Evolutionary conservation across 2,797 vertebrate genomes (phyloP).

Genomic region (Gephyroberyx darwinii): DNA sequence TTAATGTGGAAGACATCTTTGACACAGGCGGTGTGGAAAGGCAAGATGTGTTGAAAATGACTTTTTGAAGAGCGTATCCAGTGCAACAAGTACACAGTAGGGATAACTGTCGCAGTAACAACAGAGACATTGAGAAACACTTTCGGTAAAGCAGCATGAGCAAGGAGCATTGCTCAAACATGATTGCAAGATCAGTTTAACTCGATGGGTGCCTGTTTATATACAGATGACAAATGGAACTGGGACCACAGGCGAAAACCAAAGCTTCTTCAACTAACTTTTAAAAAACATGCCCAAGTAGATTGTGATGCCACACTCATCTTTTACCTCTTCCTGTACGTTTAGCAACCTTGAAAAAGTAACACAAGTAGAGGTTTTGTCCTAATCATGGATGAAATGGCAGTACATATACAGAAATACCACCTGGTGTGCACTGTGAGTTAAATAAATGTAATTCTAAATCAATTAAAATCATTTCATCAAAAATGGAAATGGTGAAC

Average conservation of each 20-base stretch:
- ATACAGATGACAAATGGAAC: slow-evolving; percentile 12
- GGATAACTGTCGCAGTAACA: slow-evolving; percentile 39
- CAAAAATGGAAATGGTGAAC: not conserved
- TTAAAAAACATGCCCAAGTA: slow-evolving; percentile 28
- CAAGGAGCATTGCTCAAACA: not conserved
- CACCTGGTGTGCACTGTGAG: not conserved
- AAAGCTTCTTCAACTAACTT: not conserved
- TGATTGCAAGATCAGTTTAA: slow-evolving; percentile 23
- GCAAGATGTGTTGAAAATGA: slow-evolving; percentile 34
- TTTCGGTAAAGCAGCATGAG: slow-evolving; percentile 51
- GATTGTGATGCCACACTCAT: slow-evolving; percentile 15
- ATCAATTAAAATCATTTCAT: not conserved
- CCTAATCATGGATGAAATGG: slow-evolving; percentile 19
- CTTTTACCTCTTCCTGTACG: not conserved
- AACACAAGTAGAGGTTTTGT: slow-evolving; percentile 9
- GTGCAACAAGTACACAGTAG: slow-evolving; percentile 36
- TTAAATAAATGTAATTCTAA: not conserved
- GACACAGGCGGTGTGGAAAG: slow-evolving; percentile 12
- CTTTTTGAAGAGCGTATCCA: slow-evolving; percentile 42
- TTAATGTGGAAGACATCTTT: slow-evolving; percentile 2
- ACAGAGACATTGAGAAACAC: slow-evolving; percentile 25
- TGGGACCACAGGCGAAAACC: not conserved
- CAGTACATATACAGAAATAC: not conserved
- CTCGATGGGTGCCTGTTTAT: slow-evolving; percentile 2
- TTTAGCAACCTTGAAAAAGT: slow-evolving; percentile 4